Conservation (phyloP, 2,888 invertebrate genomes). For the Caenorhabditis auriculariae region DNA sequence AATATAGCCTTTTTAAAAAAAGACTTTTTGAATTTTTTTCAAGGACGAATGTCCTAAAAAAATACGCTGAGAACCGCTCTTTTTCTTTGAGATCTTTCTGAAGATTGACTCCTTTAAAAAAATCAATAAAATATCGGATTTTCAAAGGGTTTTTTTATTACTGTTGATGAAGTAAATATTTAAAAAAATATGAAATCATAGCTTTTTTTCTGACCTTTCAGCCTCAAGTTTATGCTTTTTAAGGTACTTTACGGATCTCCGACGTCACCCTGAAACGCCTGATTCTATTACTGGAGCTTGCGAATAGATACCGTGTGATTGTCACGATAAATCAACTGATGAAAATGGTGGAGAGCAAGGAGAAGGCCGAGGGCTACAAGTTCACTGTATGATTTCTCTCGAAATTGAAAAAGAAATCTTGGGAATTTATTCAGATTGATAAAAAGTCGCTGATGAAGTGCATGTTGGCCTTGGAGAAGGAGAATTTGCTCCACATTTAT, state of each 20-base stretch:
- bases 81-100: too few species aligned
- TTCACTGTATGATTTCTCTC: slow-evolving; percentile 8
- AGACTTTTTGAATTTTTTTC: too few species aligned
- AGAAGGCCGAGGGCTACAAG: slow-evolving; percentile 48
- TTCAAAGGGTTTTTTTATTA: too few species aligned
- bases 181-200: too few species aligned
- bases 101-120: too few species aligned
- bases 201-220: too few species aligned
- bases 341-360: slow-evolving; percentile 36
- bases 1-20: too few species aligned
- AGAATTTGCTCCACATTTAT: slow-evolving; percentile 27
- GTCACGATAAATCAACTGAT: slow-evolving; percentile 44
- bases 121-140: too few species aligned
- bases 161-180: too few species aligned
- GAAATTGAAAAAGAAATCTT: neutral
- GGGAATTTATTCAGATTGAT: slow-evolving; percentile 47
- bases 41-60: too few species aligned
- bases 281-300: slow-evolving; percentile 23
- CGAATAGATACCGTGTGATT: slow-evolving; percentile 34
- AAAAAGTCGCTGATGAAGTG: slow-evolving; percentile 57
- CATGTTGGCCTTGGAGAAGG: slow-evolving; percentile 41
- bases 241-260: slow-evolving; percentile 55
- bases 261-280: slow-evolving; percentile 52
- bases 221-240: neutral
- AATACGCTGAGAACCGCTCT: too few species aligned